Evolutionary conservation across 2,888 invertebrate genomes (phyloP).

Genomic region (Rhagium mordax): DNA sequence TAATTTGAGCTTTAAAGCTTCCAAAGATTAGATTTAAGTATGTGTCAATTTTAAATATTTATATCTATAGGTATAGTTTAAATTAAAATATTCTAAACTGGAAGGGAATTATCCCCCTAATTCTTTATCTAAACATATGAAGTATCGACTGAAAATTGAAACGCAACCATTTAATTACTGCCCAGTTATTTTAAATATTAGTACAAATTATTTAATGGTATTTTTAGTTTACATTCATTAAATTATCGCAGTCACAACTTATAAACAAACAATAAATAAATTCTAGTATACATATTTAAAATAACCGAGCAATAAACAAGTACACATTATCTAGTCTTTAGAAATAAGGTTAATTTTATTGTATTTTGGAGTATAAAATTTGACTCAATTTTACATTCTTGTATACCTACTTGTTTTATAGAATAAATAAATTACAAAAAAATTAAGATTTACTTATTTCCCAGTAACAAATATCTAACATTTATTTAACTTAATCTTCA

Average conservation of each 20-base stretch:
- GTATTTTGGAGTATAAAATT: constrained; percentile 11
- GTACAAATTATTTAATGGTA: neutral
- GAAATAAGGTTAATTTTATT: constrained; percentile 13
- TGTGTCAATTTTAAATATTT: constrained; percentile 20
- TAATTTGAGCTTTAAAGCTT: constrained; percentile 26
- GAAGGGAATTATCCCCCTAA: constrained; percentile 7
- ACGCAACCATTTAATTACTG: neutral
- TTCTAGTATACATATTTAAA: constrained; percentile 1
- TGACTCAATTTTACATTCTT: constrained; percentile 20
- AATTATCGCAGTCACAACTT: neutral
- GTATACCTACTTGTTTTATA: constrained; percentile 27
- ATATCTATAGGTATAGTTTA: neutral
- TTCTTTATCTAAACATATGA: constrained; percentile 7
- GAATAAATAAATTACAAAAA: constrained; percentile 17
- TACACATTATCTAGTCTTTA: constrained; percentile 23
- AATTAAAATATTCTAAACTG: constrained; percentile 3
- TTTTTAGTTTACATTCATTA: neutral
- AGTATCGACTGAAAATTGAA: constrained; percentile 4
- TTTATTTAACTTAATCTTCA: neutral
- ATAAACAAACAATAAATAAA: neutral
- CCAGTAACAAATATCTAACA: neutral
- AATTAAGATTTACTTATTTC: neutral
- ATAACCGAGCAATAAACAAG: neutral
- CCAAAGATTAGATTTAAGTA: constrained; percentile 34
- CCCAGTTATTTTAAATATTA: constrained; percentile 18